phyloP scores from a whole-genome alignment of 2,888 invertebrate species.

The Rhyacophila evoluta region DNA sequence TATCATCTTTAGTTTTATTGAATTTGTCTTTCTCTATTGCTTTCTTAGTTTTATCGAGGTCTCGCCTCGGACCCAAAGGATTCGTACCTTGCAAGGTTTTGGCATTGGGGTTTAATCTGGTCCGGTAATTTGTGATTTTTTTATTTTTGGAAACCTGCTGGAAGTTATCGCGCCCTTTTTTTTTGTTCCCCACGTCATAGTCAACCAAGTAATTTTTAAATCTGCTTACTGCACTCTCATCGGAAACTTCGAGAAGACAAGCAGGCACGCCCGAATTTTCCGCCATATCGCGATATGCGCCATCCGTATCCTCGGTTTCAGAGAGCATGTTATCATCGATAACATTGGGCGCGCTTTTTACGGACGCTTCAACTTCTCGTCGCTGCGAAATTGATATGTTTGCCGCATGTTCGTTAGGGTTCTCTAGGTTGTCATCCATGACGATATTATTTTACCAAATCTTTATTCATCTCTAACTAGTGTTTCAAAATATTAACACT shows the following conservation, averaged over 20 bases:
- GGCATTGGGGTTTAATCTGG: too few species aligned
- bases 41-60: constrained; percentile 63
- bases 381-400: too few species aligned
- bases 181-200: neutral
- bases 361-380: too few species aligned
- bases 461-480: too few species aligned
- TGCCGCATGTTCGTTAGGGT: too few species aligned
- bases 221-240: neutral
- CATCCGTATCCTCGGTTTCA: neutral
- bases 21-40: constrained; percentile 63
- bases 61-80: constrained; percentile 56
- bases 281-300: too few species aligned
- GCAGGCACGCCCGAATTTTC: too few species aligned
- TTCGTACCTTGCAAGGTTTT: neutral
- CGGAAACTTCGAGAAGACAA: too few species aligned
- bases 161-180: neutral
- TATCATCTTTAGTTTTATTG: constrained; percentile 61
- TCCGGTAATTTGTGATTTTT: neutral
- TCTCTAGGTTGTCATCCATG: neutral
- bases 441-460: neutral
- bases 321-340: neutral
- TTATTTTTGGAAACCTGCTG: neutral
- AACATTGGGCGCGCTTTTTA: too few species aligned
- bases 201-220: neutral
- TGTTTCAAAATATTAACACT: too few species aligned